Conservation (phyloP, 2,888 invertebrate genomes). For the Zootermopsis nevadensis region DNA sequence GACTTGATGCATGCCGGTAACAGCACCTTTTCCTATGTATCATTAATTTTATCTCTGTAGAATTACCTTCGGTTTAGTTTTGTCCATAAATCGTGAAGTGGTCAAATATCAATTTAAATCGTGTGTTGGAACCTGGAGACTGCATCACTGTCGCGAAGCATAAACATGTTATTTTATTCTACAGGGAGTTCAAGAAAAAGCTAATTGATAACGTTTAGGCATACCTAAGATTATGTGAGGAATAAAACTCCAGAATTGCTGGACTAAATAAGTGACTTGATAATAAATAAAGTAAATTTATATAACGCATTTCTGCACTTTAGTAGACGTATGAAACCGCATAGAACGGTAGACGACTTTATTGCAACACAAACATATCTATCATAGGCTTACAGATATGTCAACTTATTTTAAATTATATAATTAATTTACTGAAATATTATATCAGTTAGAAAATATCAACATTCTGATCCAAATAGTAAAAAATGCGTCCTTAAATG, state of each 20-base stretch:
- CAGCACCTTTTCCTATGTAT: background rate
- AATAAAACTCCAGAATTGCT: no score
- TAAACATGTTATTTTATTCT: background rate
- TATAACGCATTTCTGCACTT: no score
- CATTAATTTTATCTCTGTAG: slow-evolving; percentile 3
- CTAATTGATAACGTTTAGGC: background rate
- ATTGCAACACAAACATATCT: no score
- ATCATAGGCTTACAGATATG: no score
- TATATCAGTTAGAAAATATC: no score
- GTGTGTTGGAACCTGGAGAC: background rate
- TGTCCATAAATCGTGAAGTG: background rate
- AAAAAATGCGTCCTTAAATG: no score
- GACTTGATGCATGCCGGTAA: background rate
- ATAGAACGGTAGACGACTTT: no score
- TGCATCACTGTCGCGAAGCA: background rate
- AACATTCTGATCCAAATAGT: no score
- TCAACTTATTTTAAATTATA: no score
- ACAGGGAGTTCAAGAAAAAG: background rate
- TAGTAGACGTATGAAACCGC: no score
- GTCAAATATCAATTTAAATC: slow-evolving; percentile 11
- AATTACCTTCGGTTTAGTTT: background rate
- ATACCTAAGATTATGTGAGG: background rate
- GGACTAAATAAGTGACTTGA: no score
- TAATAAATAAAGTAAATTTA: no score
- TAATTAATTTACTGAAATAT: background rate